phyloP scores from a whole-genome alignment of 2,113 vertebrate species.

The Cygnus buccinator region DNA sequence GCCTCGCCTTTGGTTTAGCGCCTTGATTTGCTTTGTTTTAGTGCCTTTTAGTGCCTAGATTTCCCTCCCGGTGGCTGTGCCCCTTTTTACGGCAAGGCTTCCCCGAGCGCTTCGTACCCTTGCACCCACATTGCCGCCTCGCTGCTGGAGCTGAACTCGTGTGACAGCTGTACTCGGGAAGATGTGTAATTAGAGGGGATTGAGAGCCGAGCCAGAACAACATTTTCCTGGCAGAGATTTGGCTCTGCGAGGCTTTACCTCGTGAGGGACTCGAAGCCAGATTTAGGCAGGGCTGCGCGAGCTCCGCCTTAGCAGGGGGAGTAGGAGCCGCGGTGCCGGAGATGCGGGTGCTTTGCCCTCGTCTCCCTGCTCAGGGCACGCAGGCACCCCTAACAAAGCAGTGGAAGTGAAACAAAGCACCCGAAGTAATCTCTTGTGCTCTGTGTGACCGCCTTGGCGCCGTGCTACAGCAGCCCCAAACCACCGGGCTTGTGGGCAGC shows the following conservation, averaged over 20 bases:
- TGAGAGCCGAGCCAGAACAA: neutral
- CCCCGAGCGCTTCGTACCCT: accelerated
- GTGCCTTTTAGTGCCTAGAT: accelerated
- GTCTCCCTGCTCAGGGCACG: accelerated
- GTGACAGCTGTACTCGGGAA: neutral
- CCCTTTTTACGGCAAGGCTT: neutral
- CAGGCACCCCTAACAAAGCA: neutral
- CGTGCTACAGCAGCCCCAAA: neutral
- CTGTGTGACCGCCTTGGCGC: neutral
- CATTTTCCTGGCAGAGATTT: neutral
- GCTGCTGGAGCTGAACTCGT: neutral
- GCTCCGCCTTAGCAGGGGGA: neutral
- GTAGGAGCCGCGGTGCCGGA: neutral
- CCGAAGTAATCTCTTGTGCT: neutral
- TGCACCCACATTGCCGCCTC: accelerated
- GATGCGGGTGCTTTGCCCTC: accelerated
- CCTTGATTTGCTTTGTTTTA: no score
- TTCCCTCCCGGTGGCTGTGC: no score
- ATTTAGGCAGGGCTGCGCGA: neutral
- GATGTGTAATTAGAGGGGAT: neutral
- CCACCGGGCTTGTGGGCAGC: neutral
- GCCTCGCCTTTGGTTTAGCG: accelerated
- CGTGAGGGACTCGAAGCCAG: accelerated
- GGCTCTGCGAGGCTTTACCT: neutral
- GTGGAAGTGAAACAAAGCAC: neutral